These are phyloP conservation scores for Ardeotis arabs DNA, from an alignment of 2,113 vertebrate species.

Conservation along the genomic window DNA sequence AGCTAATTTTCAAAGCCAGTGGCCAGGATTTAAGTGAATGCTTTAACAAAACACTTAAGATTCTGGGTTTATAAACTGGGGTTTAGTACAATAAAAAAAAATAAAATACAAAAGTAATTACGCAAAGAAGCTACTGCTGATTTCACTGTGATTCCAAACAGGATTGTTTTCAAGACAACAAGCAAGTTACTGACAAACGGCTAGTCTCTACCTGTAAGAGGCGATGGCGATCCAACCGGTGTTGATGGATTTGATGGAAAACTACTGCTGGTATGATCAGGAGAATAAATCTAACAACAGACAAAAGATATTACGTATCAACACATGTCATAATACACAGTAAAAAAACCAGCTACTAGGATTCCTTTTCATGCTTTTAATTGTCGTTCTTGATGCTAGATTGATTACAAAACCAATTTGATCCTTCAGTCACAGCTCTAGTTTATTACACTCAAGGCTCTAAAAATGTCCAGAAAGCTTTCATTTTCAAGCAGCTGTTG, in stretches of 20 bases:
- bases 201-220: constrained; percentile 86
- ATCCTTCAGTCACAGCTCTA: constrained; percentile 67
- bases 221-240: constrained; percentile 95
- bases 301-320: constrained; percentile 31
- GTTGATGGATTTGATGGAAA: constrained; percentile 98
- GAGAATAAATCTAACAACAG: constrained; percentile 94
- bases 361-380: constrained; percentile 61
- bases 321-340: neutral
- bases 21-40: neutral
- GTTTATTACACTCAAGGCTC: constrained; percentile 56
- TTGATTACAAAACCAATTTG: constrained; percentile 47
- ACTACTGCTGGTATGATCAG: constrained; percentile 99
- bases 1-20: neutral
- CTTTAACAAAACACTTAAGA: neutral
- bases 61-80: neutral
- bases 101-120: neutral
- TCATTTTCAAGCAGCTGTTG: constrained; percentile 53
- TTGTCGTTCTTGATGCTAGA: constrained; percentile 37
- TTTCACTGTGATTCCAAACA: neutral
- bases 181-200: neutral
- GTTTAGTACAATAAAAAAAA: neutral
- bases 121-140: neutral
- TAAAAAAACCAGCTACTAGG: constrained; percentile 39
- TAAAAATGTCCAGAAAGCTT: constrained; percentile 65
- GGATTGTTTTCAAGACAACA: neutral